These are phyloP conservation scores for Serripes groenlandicus DNA, from an alignment of 2,888 invertebrate species.

Conservation along the genomic window DNA sequence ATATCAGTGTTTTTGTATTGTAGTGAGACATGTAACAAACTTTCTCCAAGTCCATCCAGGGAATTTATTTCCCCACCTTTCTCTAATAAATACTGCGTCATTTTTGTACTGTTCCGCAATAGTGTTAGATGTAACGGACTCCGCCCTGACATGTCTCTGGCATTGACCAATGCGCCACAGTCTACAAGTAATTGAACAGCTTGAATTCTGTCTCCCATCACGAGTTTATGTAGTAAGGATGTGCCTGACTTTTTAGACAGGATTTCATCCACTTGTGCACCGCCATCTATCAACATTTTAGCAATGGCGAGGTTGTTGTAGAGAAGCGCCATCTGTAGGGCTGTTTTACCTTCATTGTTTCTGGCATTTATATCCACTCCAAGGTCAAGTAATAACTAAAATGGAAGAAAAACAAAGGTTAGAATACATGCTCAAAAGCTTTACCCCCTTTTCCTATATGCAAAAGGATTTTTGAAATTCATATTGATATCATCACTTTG, in stretches of 20 bases:
- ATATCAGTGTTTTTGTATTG: slow-evolving; percentile 73
- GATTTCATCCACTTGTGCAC: slow-evolving; percentile 77
- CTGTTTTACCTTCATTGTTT: slow-evolving; percentile 76
- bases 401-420: slow-evolving; percentile 18
- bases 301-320: slow-evolving; percentile 75
- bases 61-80: slow-evolving; percentile 74
- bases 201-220: slow-evolving; percentile 70
- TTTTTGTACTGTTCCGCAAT: slow-evolving; percentile 69
- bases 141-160: slow-evolving; percentile 70
- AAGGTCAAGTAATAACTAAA: slow-evolving; percentile 71
- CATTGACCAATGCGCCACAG: slow-evolving; percentile 74
- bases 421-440: too few species aligned
- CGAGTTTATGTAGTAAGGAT: slow-evolving; percentile 77
- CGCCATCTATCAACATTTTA: slow-evolving; percentile 74
- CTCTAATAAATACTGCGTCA: slow-evolving; percentile 72
- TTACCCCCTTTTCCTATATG: too few species aligned
- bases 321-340: slow-evolving; percentile 72
- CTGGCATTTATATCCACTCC: slow-evolving; percentile 77
- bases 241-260: slow-evolving; percentile 74
- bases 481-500: too few species aligned
- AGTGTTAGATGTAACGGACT: slow-evolving; percentile 77
- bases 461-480: too few species aligned
- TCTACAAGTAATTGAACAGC: slow-evolving; percentile 74
- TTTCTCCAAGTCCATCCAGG: slow-evolving; percentile 67
- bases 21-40: slow-evolving; percentile 73